Base-by-base conservation (phyloP, 64 coral and sea anemone species). In the Montipora cactus region DNA sequence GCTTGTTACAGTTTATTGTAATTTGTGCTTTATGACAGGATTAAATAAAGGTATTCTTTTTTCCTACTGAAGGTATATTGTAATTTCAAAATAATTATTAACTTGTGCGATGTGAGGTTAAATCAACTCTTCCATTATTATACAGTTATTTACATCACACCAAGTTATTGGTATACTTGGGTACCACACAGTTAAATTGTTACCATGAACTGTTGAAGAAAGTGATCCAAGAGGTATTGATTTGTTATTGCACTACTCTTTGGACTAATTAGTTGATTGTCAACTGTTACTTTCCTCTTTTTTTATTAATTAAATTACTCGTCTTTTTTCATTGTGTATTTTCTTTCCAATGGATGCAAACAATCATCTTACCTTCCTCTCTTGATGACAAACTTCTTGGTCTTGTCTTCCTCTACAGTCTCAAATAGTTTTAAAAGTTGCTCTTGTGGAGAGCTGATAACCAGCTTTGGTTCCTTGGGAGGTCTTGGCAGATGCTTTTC, bases 391-490 rank as follows among this genome's bases (percentile, higher is more conserved):
- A 94, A 96, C 51, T 99, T 99, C 66, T 99, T 95, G 10, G 95
- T 93, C 62, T 91, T 94, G 73, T 99, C 95, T 74, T 93, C 94
- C 74, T 91, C 89, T 14, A 99, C 97, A 59, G 97, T 85, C 84
- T 99, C 92, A 92, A 99, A 99, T 84, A 99, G 80, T 80, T 94
- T 99, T 59, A 92, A 94, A 49, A 99, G 77, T n/a, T 96, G 87
- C 15, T 99, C 97, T 80, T 88, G 92, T 85, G 89, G 93, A 74
- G 97, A 92, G 16, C 81, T 85, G 12, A 86, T 78, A 8, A 95
- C 88, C 21, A 96, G 76, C 74, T 96, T 99, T 13, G 94, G 92
- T 74, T 96, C 94, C 58, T 96, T 96, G 11, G 97, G 97, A 16
- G 89, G 88, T 53, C 95, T 89, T 16, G 95, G 94, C 69, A 73